Conservation (phyloP, 2,113 vertebrate species). For the Calypte anna region DNA sequence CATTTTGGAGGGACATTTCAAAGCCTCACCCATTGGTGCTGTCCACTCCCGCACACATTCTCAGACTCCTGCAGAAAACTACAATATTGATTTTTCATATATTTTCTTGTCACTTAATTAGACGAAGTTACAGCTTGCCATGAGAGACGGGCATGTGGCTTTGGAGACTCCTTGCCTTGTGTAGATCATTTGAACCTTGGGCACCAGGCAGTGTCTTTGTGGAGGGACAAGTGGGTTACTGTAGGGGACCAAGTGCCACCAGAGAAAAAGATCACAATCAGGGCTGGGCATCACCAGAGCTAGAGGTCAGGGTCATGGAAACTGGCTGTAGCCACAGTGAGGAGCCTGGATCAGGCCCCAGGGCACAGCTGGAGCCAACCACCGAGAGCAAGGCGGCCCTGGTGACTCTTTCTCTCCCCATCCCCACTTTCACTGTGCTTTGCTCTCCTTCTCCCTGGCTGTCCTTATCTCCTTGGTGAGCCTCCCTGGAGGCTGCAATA, state of each 20-base stretch:
- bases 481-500: neutral
- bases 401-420: neutral
- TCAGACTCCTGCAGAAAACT: neutral
- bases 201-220: neutral
- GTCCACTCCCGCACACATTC: rapidly evolving
- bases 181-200: rapidly evolving
- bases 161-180: neutral
- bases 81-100: neutral
- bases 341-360: neutral
- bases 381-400: neutral
- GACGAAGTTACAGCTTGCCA: neutral
- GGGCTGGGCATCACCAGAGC: neutral
- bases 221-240: neutral
- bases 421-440: rapidly evolving
- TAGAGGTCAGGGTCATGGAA: neutral
- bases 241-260: rapidly evolving
- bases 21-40: neutral
- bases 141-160: rapidly evolving
- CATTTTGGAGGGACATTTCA: conserved; percentile 54
- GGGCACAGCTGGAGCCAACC: rapidly evolving
- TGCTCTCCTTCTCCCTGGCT: neutral
- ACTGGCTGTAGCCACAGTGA: rapidly evolving
- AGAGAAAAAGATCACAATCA: neutral
- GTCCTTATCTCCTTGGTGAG: neutral
- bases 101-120: neutral